Evolutionary conservation across 2,888 invertebrate genomes (phyloP).

Genomic region (Nebria salina): DNA sequence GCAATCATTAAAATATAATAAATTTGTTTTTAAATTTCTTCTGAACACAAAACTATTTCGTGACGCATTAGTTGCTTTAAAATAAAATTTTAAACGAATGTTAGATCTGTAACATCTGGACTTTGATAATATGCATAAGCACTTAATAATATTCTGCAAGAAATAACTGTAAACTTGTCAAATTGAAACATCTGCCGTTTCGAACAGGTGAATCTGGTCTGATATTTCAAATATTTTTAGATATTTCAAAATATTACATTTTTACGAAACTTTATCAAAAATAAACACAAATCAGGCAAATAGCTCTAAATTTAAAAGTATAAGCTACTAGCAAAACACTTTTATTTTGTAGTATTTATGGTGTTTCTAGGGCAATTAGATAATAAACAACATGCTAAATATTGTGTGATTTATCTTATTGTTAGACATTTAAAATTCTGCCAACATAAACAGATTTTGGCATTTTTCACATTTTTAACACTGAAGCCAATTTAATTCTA

Average conservation of each 20-base stretch:
- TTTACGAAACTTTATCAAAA: neutral
- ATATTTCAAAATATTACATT: neutral
- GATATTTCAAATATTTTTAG: conserved; percentile 7
- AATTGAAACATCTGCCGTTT: neutral
- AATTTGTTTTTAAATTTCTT: neutral
- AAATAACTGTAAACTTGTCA: neutral
- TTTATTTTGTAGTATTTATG: no score
- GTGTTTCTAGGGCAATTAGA: no score
- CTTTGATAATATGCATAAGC: neutral
- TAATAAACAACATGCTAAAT: no score
- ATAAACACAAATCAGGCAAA: neutral
- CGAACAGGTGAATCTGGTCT: neutral
- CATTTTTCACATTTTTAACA: neutral
- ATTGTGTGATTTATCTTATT: neutral
- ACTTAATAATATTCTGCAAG: no score
- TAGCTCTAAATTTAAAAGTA: no score
- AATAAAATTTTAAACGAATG: neutral
- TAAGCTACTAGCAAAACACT: no score
- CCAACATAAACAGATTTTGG: conserved; percentile 7
- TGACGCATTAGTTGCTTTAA: neutral
- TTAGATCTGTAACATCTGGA: neutral
- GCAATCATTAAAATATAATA: neutral
- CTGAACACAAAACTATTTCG: neutral
- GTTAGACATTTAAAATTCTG: conserved; percentile 10
- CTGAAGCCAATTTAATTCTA: neutral